A percentile compares a stretch with the other conserved stretches of the same genome.
phyloP scores from a whole-genome alignment of 2,113 vertebrate species.

The Scortum barcoo region DNA sequence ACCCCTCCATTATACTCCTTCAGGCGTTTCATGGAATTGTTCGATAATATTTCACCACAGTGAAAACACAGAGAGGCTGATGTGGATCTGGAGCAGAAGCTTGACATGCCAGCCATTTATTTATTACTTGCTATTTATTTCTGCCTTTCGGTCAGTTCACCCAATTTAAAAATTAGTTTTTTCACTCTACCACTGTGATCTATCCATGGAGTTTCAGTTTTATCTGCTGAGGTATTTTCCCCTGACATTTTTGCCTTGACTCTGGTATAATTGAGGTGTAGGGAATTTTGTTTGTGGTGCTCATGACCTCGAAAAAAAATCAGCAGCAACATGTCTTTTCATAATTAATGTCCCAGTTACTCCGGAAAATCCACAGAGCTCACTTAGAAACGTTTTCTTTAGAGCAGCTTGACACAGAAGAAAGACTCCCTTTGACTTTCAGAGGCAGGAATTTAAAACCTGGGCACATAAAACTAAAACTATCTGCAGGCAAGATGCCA shows the following conservation, averaged over 20 bases:
- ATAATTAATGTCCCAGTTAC: constrained; percentile 8
- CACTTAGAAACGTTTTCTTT: constrained; percentile 20
- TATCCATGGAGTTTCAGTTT: neutral
- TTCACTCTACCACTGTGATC: neutral
- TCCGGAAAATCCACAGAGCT: constrained; percentile 7
- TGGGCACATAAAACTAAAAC: constrained; percentile 18
- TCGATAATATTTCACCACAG: constrained; percentile 15
- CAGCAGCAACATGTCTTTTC: neutral
- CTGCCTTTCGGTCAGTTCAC: neutral
- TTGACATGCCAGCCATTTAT: neutral
- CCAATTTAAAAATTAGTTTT: neutral
- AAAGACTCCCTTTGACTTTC: constrained; percentile 3
- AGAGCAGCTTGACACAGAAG: neutral
- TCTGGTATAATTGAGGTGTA: neutral
- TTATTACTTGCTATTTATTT: neutral
- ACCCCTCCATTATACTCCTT: neutral
- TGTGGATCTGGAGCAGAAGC: neutral
- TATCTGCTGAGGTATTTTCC: neutral
- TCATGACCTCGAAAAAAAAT: constrained; percentile 26
- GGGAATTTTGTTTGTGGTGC: neutral
- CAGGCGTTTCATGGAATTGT: neutral
- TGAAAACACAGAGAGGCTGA: neutral
- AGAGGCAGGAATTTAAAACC: constrained; percentile 4
- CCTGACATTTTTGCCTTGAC: neutral
- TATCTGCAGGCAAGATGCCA: constrained; percentile 8